Evolutionary conservation across 64 coral and sea anemone species (phyloP), one percentile per base, ranked within the genome.

Genomic region (Dendrophyllia cribrosa): DNA sequence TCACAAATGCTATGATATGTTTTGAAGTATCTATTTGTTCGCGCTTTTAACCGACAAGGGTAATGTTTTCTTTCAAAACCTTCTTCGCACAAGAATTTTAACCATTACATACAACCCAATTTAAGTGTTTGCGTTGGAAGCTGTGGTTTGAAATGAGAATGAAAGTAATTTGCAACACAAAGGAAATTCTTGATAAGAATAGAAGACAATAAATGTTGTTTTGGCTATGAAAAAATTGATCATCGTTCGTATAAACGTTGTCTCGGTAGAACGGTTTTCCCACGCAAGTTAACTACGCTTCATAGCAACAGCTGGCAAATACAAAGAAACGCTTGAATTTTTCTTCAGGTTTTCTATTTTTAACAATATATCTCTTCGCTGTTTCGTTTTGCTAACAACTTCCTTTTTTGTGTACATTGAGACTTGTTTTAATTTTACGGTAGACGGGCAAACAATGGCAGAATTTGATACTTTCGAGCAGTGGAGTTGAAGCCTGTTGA

Each of bases 1-100:
- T 68, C 8, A 44, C 61, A 11, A 51, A 45, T 19, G 7, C 10
- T 44, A 26, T 78, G 22, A 59, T 59, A 34, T 9, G n/a, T 13
- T 59, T 82, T 84, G 34, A 62, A 84, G 80, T 67, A 84, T 48
- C 62, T 68, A 67, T 84, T 84, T 67, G 80, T 8, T n/a, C 59
- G 14, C 16, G 26, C 65, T 65, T 65, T 12, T 5, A 11, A 10
- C 13, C 5, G 0, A 51, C 11, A 14, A n/a, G 19, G 43, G 23
- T 43, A 12, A 17, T 65, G 79, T 82, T 84, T 84, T 25, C 62
- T 67, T 51, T 84, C 16, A 84, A 84, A 84, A 67, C 80, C 45
- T 51, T 84, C 63, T 20, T 34, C 58, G 58, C 43, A 20, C 13
- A 47, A 46, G 45, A 26, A 64, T 34, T 24, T 21, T 23, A 46